phyloP scores from a whole-genome alignment of 37 sponge, comb jelly and placozoan species.

The Tethya wilhelma region DNA sequence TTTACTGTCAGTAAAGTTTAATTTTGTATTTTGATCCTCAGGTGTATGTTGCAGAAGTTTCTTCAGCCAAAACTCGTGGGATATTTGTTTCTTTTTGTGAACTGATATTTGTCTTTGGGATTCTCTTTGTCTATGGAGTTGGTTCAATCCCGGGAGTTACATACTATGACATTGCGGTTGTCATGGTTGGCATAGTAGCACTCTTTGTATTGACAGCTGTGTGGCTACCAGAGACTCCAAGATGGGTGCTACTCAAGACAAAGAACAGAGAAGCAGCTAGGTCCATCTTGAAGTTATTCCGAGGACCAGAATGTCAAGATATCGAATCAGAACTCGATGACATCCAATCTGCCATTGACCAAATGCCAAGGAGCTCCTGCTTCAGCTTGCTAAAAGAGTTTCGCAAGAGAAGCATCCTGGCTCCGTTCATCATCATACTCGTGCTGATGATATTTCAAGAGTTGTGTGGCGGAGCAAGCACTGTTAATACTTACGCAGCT shows the following conservation, averaged over 20 bases:
- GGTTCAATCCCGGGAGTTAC: slow-evolving; percentile 14
- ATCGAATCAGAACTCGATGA: slow-evolving; percentile 19
- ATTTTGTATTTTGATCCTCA: too few relatives aligned
- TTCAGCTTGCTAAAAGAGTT: too few relatives aligned
- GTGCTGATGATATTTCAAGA: slow-evolving; percentile 33
- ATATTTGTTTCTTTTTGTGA: too few relatives aligned
- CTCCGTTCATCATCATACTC: slow-evolving; percentile 12
- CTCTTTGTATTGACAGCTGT: background rate
- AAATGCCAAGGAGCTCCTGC: too few relatives aligned
- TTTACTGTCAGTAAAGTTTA: too few relatives aligned
- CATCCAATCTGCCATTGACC: too few relatives aligned
- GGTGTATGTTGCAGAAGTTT: too few relatives aligned
- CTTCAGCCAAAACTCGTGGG: too few relatives aligned
- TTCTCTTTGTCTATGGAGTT: slow-evolving; percentile 10
- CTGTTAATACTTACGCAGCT: slow-evolving; percentile 35
- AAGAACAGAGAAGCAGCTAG: slow-evolving; percentile 13
- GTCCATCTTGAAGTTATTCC: slow-evolving; percentile 32
- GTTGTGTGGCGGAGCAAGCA: slow-evolving; percentile 58
- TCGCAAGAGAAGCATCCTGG: too few relatives aligned
- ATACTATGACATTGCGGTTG: slow-evolving; percentile 36
- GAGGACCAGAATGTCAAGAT: slow-evolving; percentile 28
- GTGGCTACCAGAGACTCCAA: slow-evolving; percentile 64
- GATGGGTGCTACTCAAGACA: slow-evolving; percentile 50
- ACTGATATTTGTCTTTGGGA: too few relatives aligned
- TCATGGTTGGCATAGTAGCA: slow-evolving; percentile 2